Conservation (phyloP, 2,888 invertebrate species). For the Strigamia maritima region DNA sequence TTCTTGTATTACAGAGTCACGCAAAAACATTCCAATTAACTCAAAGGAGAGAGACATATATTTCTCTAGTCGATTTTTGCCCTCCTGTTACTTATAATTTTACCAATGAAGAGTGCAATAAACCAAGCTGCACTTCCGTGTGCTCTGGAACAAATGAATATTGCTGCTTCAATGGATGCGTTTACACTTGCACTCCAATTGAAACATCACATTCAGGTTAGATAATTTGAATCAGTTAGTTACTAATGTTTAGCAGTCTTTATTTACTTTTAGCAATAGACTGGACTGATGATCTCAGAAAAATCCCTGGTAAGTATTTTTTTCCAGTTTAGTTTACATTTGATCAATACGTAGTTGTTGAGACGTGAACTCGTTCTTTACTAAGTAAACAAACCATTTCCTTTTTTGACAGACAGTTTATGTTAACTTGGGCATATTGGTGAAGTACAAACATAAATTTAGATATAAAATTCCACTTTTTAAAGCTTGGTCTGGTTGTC, state of each 20-base stretch:
- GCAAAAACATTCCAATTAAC: slow-evolving; percentile 15
- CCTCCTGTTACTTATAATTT: not conserved
- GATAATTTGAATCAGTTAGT: not conserved
- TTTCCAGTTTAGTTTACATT: not conserved
- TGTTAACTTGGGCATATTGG: not conserved
- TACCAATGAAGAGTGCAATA: not conserved
- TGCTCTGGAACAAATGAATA: not conserved
- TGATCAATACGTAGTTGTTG: not conserved
- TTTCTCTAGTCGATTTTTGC: not conserved
- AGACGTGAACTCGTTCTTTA: not conserved
- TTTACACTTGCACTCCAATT: not conserved
- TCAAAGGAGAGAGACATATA: not conserved
- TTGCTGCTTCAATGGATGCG: slow-evolving; percentile 17
- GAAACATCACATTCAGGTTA: not conserved
- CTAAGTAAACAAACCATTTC: not conserved
- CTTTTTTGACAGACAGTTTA: slow-evolving; percentile 12
- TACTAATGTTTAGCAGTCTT: not conserved
- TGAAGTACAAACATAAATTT: not conserved
- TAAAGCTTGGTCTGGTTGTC: not conserved
- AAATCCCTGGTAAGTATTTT: slow-evolving; percentile 9
- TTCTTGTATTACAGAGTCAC: not conserved
- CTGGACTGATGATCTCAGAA: slow-evolving; percentile 18
- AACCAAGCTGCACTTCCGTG: not conserved
- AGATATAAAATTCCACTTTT: not conserved
- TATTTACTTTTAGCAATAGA: not conserved